Conservation (phyloP, 1,140 invertebrate species). For the Asobara japonica region DNA sequence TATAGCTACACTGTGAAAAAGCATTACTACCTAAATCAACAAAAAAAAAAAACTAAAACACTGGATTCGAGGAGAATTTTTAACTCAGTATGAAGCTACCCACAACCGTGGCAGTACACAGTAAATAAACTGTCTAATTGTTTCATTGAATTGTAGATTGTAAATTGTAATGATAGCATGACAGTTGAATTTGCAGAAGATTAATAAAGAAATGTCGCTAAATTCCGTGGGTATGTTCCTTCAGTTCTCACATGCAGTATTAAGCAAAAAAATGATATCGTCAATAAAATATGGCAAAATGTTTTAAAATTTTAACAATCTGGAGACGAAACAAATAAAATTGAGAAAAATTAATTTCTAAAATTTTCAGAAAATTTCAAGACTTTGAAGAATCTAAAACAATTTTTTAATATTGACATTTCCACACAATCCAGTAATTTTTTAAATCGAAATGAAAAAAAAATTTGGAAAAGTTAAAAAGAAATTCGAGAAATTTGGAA, state of each 20-base stretch:
- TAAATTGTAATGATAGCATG: constrained; percentile 6
- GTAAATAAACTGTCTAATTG: background rate
- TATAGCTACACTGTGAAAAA: constrained; percentile 55
- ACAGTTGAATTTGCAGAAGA: background rate
- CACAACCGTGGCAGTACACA: constrained; percentile 24
- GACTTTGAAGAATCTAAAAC: too few relatives aligned
- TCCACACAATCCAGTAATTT: too few relatives aligned
- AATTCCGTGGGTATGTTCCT: background rate
- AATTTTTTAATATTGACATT: too few relatives aligned
- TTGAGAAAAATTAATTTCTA: too few relatives aligned
- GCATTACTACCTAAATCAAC: constrained; percentile 46
- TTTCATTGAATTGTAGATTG: too few relatives aligned
- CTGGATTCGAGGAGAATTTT: too few relatives aligned
- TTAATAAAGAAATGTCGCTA: background rate
- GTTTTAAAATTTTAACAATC: background rate
- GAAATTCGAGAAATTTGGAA: background rate
- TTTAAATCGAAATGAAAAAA: too few relatives aligned
- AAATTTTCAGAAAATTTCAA: too few relatives aligned
- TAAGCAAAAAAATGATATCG: background rate
- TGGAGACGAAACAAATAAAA: background rate
- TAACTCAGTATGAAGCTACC: too few relatives aligned
- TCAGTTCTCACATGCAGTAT: background rate
- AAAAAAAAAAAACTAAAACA: constrained; percentile 24
- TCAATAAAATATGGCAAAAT: background rate
- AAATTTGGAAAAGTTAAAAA: background rate